Percentiles rank a stretch among this genome's conserved stretches.
Conservation (phyloP, 2,797 vertebrate species). For the Tadarida brasiliensis region DNA sequence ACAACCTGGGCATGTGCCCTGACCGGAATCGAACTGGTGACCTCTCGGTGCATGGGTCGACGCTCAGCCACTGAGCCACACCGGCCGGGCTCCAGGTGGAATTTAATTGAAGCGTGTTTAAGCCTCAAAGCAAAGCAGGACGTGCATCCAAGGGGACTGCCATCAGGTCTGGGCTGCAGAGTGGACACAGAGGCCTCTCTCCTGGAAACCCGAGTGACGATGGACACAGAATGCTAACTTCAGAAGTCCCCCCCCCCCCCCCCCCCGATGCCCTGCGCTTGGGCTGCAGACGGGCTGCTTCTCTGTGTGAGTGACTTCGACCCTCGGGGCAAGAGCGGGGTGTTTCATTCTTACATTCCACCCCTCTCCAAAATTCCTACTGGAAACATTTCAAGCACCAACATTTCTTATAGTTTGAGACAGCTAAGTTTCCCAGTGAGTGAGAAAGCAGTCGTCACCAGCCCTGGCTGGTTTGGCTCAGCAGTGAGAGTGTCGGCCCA, state of each 20-base stretch:
- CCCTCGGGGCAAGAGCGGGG: fast-evolving
- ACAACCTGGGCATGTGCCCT: too few species aligned
- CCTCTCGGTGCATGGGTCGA: too few species aligned
- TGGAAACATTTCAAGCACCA: background rate
- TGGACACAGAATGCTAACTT: fast-evolving
- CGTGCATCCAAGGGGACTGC: background rate
- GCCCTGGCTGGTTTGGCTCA: too few species aligned
- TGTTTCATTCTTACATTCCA: background rate
- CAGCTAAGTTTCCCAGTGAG: background rate
- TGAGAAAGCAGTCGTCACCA: background rate
- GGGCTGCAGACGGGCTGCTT: background rate
- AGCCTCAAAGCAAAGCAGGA: background rate
- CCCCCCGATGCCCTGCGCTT: background rate
- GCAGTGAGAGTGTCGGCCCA: too few species aligned
- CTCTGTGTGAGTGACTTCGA: background rate
- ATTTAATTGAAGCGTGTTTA: background rate
- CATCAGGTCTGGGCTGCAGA: background rate
- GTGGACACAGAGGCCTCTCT: background rate
- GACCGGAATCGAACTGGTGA: too few species aligned
- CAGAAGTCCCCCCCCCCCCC: background rate
- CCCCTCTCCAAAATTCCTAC: background rate
- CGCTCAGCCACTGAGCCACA: too few species aligned
- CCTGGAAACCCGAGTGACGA: background rate
- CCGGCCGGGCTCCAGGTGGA: background rate
- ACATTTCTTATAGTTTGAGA: background rate